Evolutionary conservation across 2,113 vertebrate genomes (phyloP), one percentile per base, ranked within the genome.

Genomic region (Xenopus laevis): DNA sequence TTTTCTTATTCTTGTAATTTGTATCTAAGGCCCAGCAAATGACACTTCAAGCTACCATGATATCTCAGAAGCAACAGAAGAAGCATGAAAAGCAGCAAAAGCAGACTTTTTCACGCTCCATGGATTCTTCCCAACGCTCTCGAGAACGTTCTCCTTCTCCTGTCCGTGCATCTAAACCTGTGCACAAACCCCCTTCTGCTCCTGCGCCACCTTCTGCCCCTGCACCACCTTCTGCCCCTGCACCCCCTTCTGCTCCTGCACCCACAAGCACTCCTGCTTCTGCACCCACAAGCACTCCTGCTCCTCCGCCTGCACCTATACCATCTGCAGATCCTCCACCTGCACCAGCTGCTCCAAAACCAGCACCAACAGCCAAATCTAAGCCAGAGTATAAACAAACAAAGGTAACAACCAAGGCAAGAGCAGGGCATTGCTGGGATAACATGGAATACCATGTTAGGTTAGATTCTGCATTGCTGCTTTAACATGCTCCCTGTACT

Each of bases 1-100:
- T 16, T n/a, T n/a, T 8, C 2, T 55, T 8, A 55, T 55, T 8
- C 7, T 55, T 1, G 21, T 57, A 27, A 27, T 27, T 16, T 23
- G 18, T 12, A 8, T 33, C 13, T 17, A 77, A 99, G 97, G 96
- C 97, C 47, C 96, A 98, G 87, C 97, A 98, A 89, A 94, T 99
- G 96, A 98, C 96, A 1, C 71, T 93, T 77, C 95, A 98, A 85
- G 97, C 96, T 3, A 91, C 98, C 86, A 92, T 7, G 53, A 79
- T 98, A 65, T 94, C 95, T 58, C 92, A 96, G 80, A 91, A 96
- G 57, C 94, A 96, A 81, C 85, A 90, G 46, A 76, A 82, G 57
- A 83, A 87, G 20, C 83, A 90, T 69, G 78, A 10, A 30, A 63
- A 66, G 20, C 83, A 90, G 70, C 79, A 10, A 30, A 63, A 66